phyloP scores from a whole-genome alignment of 2,797 vertebrate species.

The Merluccius polli region DNA sequence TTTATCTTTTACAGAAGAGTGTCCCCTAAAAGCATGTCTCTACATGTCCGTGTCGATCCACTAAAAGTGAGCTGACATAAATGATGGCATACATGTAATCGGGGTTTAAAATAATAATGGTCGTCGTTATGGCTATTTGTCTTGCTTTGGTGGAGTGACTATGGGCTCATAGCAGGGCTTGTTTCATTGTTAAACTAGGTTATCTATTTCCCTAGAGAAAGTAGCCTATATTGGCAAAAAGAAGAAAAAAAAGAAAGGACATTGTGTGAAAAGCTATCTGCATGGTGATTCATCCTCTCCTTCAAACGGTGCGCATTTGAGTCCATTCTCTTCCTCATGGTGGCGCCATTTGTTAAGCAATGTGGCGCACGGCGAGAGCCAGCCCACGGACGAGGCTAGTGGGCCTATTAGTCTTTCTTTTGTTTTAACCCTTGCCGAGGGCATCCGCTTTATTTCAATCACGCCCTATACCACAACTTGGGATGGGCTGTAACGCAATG shows the following conservation, averaged over 20 bases:
- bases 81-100: not conserved
- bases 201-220: not conserved
- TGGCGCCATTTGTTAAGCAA: conserved; percentile 62
- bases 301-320: conserved; percentile 1
- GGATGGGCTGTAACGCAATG: conserved; percentile 12
- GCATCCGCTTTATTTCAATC: conserved; percentile 40
- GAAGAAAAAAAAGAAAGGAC: not conserved
- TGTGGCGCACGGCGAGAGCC: not conserved
- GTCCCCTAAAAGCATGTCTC: not conserved
- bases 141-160: not conserved
- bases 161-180: not conserved
- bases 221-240: not conserved
- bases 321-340: conserved; percentile 51
- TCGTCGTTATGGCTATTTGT: not conserved
- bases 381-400: not conserved
- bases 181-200: not conserved
- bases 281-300: not conserved
- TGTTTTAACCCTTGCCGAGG: conserved; percentile 36
- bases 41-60: not conserved
- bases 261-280: not conserved
- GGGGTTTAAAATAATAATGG: not conserved
- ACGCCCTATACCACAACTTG: conserved; percentile 34
- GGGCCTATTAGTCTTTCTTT: conserved; percentile 28
- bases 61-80: not conserved
- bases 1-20: not conserved